Evolutionary conservation across 1,140 invertebrate species (phyloP).

Genomic region (Glomeris maerens): DNA sequence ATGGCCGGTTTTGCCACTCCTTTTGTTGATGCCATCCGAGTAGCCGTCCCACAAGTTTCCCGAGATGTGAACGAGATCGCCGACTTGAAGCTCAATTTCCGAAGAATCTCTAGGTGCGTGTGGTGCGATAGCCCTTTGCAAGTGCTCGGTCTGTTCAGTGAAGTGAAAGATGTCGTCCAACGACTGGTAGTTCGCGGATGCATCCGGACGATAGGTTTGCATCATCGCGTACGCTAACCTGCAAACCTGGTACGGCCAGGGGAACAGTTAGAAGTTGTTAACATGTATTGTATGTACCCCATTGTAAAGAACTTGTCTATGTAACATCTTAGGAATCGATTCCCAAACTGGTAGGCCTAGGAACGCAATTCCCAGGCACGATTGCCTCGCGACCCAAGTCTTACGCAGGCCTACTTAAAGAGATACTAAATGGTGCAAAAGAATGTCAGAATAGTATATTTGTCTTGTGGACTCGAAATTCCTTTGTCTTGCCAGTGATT

Average conservation of each 20-base stretch:
- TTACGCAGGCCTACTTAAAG: too few relatives aligned
- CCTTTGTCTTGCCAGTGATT: too few relatives aligned
- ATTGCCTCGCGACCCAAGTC: too few relatives aligned
- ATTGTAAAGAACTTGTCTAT: too few relatives aligned
- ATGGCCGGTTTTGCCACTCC: neutral
- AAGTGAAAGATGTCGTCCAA: conserved; percentile 96
- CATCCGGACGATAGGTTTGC: conserved; percentile 79
- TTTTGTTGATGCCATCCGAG: conserved; percentile 52
- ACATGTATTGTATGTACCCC: too few relatives aligned
- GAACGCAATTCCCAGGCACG: too few relatives aligned
- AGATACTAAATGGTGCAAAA: too few relatives aligned
- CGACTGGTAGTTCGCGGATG: conserved; percentile 65
- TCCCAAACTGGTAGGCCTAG: too few relatives aligned
- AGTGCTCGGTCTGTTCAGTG: conserved; percentile 85
- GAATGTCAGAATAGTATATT: too few relatives aligned
- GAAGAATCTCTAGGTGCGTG: conserved; percentile 47
- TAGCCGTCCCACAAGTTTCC: conserved; percentile 97
- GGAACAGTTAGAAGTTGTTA: too few relatives aligned
- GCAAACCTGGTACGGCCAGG: conserved; percentile 64
- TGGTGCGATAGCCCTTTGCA: conserved; percentile 55
- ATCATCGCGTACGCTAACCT: conserved; percentile 92
- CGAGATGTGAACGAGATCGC: conserved; percentile 73
- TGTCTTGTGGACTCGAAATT: too few relatives aligned
- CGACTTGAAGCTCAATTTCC: conserved; percentile 53
- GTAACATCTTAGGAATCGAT: too few relatives aligned